Percentiles rank a stretch among this genome's conserved stretches.
These are phyloP conservation scores for Tor tambroides DNA, from an alignment of 2,113 vertebrate species.

Conservation along the genomic window DNA sequence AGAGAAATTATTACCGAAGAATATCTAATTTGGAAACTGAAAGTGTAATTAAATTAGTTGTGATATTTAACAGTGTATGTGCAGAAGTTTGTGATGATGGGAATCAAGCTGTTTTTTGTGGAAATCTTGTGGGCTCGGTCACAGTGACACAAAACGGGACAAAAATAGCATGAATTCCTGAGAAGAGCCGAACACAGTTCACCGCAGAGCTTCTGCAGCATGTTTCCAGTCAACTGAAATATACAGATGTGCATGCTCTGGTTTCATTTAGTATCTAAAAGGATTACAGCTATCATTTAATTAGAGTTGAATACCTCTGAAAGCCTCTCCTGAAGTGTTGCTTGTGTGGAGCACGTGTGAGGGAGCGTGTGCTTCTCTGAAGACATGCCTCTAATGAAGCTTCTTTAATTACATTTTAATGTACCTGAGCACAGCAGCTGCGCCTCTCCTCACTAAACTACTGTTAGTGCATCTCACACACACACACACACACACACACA, in stretches of 20 bases:
- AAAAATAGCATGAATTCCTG: neutral
- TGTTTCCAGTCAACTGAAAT: neutral
- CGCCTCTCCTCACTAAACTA: conserved; percentile 40
- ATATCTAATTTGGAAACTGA: too few relatives aligned
- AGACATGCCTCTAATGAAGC: conserved; percentile 60
- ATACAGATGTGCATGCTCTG: neutral
- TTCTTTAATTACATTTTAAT: conserved; percentile 66
- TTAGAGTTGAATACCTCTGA: conserved; percentile 1
- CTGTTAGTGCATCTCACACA: conserved; percentile 2
- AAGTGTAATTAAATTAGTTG: neutral
- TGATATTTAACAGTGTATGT: neutral
- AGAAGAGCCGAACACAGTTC: neutral
- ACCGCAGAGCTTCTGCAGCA: neutral
- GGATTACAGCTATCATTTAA: conserved; percentile 12
- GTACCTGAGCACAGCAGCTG: conserved; percentile 64
- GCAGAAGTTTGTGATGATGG: neutral
- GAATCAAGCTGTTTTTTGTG: neutral
- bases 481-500: neutral
- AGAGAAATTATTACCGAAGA: too few relatives aligned
- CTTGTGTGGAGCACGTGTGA: conserved; percentile 30
- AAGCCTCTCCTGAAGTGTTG: neutral
- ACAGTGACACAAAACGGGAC: neutral
- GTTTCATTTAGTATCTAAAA: neutral
- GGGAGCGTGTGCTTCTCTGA: conserved; percentile 41
- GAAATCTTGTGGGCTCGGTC: neutral